Evolutionary conservation across 2,113 vertebrate genomes (phyloP), one percentile per base, ranked within the genome.

Genomic region (Brachypteracias leptosomus): DNA sequence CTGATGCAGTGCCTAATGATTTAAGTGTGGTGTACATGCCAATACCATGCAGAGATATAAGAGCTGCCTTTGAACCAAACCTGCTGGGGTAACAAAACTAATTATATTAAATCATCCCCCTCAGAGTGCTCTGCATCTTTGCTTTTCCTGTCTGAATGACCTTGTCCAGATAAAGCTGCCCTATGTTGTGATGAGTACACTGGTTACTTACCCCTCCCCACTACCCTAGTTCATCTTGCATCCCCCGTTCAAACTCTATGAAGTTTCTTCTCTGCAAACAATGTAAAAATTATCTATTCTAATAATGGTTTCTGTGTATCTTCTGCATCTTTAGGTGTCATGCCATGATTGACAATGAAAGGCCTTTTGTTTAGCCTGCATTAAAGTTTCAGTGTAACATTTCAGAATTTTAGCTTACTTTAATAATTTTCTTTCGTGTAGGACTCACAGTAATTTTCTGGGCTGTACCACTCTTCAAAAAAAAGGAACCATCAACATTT

Each of bases 61-160:
- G 82, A 73, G 88, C 38, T 91, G 74, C 75, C 54, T 93, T 90
- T 90, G 85, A 94, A 91, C 54, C 24, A 72, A 72, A 73, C 47
- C 54, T 91, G 58, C 78, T 76, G 74, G 70, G 54, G 52, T 8
- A 91, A 74, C 62, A 94, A 89, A 94, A 89, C 0, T 7, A 79
- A 40, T 36, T 63, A 2, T 25, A 29, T 62, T 46, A 58, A 90
- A 76, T 46, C 67, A 82, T 22, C 10, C 62, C 25, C 10, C 62
- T 85, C 58, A 21, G 78, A 88, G 65, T 0, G 13, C 38, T 67
- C 58, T 15, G 13, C 38, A 85, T 70, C 92, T 95, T 73, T 61
- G n/a, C 31, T 70, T 70, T 62, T 78, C 24, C 49, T 29, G 44
- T 65, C 24, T 17, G 71, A 63, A 65, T 0, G 6, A 70, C 31